These are phyloP conservation scores for Cerastis leucographa DNA, from an alignment of 2,888 invertebrate genomes.

Conservation along the genomic window DNA sequence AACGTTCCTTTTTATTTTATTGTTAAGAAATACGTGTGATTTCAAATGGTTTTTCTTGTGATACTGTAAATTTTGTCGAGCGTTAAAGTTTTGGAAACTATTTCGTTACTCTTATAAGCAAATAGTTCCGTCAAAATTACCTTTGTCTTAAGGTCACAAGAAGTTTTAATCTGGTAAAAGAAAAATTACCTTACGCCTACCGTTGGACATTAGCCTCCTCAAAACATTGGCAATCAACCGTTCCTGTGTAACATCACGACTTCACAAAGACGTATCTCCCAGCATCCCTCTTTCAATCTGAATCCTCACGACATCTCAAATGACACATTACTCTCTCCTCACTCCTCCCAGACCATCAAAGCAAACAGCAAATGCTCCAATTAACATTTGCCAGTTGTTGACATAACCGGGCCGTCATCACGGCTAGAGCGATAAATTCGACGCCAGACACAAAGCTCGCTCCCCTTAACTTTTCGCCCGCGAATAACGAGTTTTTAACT, in stretches of 20 bases:
- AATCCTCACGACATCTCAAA: constrained; percentile 32
- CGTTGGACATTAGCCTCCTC: not conserved
- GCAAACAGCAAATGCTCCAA: constrained; percentile 64
- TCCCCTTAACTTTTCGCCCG: constrained; percentile 87
- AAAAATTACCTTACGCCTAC: no score
- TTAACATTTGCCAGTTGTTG: constrained; percentile 70
- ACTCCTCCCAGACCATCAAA: constrained; percentile 47
- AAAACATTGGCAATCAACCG: not conserved
- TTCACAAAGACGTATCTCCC: not conserved
- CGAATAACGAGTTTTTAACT: constrained; percentile 91
- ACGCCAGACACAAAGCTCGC: constrained; percentile 85
- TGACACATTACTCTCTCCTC: constrained; percentile 37
- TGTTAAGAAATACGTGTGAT: constrained; percentile 8
- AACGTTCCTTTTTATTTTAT: constrained; percentile 37
- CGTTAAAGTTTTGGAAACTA: not conserved
- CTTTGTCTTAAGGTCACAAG: not conserved
- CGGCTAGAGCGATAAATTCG: constrained; percentile 81
- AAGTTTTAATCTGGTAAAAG: not conserved
- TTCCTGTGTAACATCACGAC: not conserved
- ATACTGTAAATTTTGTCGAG: not conserved
- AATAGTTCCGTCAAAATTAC: not conserved
- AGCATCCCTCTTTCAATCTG: constrained; percentile 20
- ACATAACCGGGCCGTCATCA: constrained; percentile 71
- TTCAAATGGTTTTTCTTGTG: not conserved
- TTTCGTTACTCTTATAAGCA: not conserved